Evolutionary conservation across 2,888 invertebrate species (phyloP).

Genomic region (Digitonthophagus gazella): DNA sequence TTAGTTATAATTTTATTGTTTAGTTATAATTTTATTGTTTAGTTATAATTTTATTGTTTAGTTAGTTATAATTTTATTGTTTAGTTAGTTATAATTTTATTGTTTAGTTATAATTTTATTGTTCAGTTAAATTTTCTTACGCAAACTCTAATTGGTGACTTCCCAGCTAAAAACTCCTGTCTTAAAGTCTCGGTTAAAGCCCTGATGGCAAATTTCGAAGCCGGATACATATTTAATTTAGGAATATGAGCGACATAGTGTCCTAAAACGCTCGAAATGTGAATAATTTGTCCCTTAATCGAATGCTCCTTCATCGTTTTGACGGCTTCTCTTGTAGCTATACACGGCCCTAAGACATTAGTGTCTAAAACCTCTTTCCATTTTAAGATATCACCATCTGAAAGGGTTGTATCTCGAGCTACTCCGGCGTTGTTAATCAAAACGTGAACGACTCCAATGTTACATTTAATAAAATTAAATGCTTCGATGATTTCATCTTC

Average conservation of each 20-base stretch:
- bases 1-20: too few species aligned
- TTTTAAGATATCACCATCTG: constrained; percentile 32
- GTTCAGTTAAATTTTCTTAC: constrained; percentile 35
- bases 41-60: too few species aligned
- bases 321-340: constrained; percentile 38
- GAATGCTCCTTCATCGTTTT: constrained; percentile 34
- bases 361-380: constrained; percentile 36
- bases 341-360: constrained; percentile 36
- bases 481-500: constrained; percentile 35
- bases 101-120: too few species aligned
- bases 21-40: too few species aligned
- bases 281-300: constrained; percentile 37
- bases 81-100: too few species aligned
- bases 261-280: constrained; percentile 38
- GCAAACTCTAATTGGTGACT: constrained; percentile 42
- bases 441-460: constrained; percentile 34
- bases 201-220: constrained; percentile 44
- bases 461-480: constrained; percentile 32
- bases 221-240: constrained; percentile 38
- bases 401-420: constrained; percentile 29
- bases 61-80: too few species aligned
- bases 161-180: constrained; percentile 43
- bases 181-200: constrained; percentile 46
- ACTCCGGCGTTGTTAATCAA: constrained; percentile 39
- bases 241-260: constrained; percentile 37